phyloP scores from a whole-genome alignment of 2,113 vertebrate species.

The Spermophilus dauricus region DNA sequence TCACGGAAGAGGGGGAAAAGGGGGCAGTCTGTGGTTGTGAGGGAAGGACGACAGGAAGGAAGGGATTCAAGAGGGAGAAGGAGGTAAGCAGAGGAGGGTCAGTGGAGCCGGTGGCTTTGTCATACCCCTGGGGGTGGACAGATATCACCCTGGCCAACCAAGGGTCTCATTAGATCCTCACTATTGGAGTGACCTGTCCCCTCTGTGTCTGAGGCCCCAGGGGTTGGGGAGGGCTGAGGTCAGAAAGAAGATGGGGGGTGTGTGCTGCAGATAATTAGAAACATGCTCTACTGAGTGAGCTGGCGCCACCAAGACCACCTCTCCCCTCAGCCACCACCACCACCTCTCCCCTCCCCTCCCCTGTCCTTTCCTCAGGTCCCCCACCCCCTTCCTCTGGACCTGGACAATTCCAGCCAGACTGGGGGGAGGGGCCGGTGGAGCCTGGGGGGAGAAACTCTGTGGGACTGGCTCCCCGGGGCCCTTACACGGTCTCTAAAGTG shows the following conservation, averaged over 20 bases:
- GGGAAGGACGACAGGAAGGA: neutral
- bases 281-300: constrained; percentile 40
- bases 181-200: constrained; percentile 17
- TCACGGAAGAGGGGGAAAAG: neutral
- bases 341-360: neutral
- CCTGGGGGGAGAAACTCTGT: neutral
- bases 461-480: constrained; percentile 58
- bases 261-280: constrained; percentile 71
- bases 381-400: neutral
- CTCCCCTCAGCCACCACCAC: constrained; percentile 13
- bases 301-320: constrained; percentile 60
- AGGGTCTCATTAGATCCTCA: constrained; percentile 49
- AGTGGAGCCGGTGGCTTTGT: neutral
- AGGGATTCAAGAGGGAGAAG: neutral
- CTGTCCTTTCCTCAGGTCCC: neutral
- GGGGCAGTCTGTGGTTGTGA: neutral
- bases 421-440: constrained; percentile 2
- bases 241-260: constrained; percentile 18
- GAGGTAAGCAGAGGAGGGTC: neutral
- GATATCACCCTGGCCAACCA: neutral
- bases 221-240: constrained; percentile 52
- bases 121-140: neutral
- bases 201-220: constrained; percentile 18
- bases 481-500: constrained; percentile 74
- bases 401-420: neutral